These are phyloP conservation scores for Trypoxylon attenuatum DNA, from an alignment of 2,888 invertebrate genomes.

Conservation along the genomic window DNA sequence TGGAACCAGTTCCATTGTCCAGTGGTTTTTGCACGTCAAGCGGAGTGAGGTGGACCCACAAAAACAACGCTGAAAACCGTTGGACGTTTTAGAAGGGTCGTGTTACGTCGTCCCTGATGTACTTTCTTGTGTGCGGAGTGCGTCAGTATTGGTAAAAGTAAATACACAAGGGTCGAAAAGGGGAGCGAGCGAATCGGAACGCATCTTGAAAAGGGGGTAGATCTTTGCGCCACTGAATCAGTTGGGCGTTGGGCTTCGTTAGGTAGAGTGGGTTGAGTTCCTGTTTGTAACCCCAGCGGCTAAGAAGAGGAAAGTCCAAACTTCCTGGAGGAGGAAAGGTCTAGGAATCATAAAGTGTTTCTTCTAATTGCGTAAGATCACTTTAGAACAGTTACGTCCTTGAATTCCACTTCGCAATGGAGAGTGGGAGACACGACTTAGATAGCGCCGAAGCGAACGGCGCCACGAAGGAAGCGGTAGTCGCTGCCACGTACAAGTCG, in stretches of 20 bases:
- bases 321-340: too few species aligned
- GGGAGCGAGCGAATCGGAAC: slow-evolving; percentile 16
- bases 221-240: too few species aligned
- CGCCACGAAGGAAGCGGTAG: slow-evolving; percentile 56
- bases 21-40: background rate
- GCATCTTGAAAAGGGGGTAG: too few species aligned
- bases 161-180: slow-evolving; percentile 28
- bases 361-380: slow-evolving; percentile 1
- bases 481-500: slow-evolving; percentile 60
- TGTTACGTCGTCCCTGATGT: slow-evolving; percentile 29
- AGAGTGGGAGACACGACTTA: slow-evolving; percentile 67
- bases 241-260: too few species aligned
- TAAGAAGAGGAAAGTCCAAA: too few species aligned
- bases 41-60: background rate
- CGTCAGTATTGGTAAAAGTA: slow-evolving; percentile 24
- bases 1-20: background rate
- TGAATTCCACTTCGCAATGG: slow-evolving; percentile 44
- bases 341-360: background rate
- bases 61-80: background rate
- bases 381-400: slow-evolving; percentile 10
- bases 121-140: background rate
- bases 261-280: too few species aligned
- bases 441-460: slow-evolving; percentile 60
- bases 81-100: background rate
- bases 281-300: too few species aligned